Evolutionary conservation across 2,797 vertebrate genomes (phyloP).

Genomic region (Cossypha caffra): DNA sequence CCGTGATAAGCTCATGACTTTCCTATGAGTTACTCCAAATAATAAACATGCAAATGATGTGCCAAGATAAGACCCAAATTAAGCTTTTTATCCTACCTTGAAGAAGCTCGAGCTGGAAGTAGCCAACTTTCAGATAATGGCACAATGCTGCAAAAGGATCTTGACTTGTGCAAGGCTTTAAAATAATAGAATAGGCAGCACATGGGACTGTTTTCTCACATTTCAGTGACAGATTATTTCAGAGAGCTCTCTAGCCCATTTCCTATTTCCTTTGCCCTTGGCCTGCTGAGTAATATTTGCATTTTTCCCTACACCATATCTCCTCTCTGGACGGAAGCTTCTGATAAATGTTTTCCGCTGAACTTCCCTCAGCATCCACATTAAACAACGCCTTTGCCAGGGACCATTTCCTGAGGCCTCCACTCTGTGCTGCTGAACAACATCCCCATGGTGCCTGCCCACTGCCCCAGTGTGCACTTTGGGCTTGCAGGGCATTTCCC

Average conservation of each 20-base stretch:
- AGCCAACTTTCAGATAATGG: background rate
- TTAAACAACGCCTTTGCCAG: slow-evolving; percentile 75
- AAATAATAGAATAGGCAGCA: background rate
- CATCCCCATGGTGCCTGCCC: background rate
- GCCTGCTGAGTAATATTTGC: slow-evolving; percentile 78
- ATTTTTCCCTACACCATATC: slow-evolving; percentile 69
- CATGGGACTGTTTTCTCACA: slow-evolving; percentile 27
- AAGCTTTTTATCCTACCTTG: slow-evolving; percentile 26
- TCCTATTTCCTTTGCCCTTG: slow-evolving; percentile 72
- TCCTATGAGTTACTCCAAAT: slow-evolving; percentile 36
- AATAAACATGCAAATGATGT: slow-evolving; percentile 11
- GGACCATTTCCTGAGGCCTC: slow-evolving; percentile 83
- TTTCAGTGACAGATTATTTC: slow-evolving; percentile 56
- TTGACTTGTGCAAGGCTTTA: background rate
- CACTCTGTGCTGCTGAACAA: slow-evolving; percentile 26
- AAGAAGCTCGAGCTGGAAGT: background rate
- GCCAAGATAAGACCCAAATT: slow-evolving; percentile 25
- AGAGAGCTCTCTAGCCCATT: slow-evolving; percentile 41
- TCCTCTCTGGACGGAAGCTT: slow-evolving; percentile 83
- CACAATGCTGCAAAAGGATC: background rate
- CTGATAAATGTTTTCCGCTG: slow-evolving; percentile 82
- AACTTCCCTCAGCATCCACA: slow-evolving; percentile 73
- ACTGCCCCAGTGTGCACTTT: background rate
- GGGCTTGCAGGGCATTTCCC: background rate
- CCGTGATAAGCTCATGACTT: background rate